These are phyloP conservation scores for Hippoglossus hippoglossus DNA, from an alignment of 2,797 vertebrate genomes.

Conservation along the genomic window DNA sequence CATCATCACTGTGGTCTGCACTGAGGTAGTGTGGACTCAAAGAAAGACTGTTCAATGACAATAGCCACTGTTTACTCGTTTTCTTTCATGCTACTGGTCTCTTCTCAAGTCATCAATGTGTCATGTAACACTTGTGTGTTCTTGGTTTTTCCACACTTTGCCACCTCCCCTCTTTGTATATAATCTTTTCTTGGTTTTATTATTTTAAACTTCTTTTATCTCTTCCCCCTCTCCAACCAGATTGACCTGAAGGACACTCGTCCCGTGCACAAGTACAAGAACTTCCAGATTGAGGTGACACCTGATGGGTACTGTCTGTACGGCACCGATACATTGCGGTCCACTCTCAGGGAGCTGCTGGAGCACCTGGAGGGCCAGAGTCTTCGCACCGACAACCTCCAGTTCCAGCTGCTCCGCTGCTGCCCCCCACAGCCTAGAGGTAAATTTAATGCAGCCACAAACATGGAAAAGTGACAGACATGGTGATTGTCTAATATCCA, in stretches of 20 bases:
- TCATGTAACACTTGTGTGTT: neutral
- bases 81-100: neutral
- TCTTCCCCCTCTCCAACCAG: slow-evolving; percentile 39
- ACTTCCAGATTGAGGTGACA: slow-evolving; percentile 94
- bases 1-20: slow-evolving; percentile 96
- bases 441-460: slow-evolving; percentile 53
- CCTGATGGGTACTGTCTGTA: slow-evolving; percentile 85
- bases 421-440: slow-evolving; percentile 97
- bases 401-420: slow-evolving; percentile 91
- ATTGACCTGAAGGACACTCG: slow-evolving; percentile 62
- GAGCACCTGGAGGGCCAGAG: slow-evolving; percentile 92
- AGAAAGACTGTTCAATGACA: no score
- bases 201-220: neutral
- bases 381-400: slow-evolving; percentile 93
- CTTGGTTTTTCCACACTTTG: neutral
- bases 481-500: neutral
- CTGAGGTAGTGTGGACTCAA: slow-evolving; percentile 83
- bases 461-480: neutral
- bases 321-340: slow-evolving; percentile 87
- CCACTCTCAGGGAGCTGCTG: slow-evolving; percentile 89
- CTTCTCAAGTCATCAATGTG: neutral
- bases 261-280: slow-evolving; percentile 89
- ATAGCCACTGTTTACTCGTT: neutral
- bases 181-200: neutral
- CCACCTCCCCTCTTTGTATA: neutral